These are phyloP conservation scores for Anoplopoma fimbria DNA, from an alignment of 2,113 vertebrate genomes.

Conservation along the genomic window DNA sequence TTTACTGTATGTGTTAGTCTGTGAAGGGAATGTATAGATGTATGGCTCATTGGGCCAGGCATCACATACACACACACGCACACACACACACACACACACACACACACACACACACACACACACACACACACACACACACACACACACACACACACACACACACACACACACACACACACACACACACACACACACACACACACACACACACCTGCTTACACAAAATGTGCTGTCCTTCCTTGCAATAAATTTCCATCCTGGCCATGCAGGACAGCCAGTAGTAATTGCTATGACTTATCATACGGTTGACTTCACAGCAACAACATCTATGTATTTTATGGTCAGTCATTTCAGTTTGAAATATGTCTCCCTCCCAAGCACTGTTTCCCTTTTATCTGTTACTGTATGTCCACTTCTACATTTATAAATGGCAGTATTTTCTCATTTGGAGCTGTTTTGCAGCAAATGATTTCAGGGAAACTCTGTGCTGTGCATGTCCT, in stretches of 20 bases:
- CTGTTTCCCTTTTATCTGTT: background rate
- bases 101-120: background rate
- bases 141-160: background rate
- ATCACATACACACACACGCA: background rate
- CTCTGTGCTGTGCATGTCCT: background rate
- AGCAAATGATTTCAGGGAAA: conserved; percentile 8
- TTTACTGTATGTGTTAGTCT: conserved; percentile 16
- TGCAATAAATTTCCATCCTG: background rate
- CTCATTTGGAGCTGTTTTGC: conserved; percentile 10
- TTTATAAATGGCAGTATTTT: conserved; percentile 1
- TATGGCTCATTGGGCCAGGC: background rate
- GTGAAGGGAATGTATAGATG: background rate
- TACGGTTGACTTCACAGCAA: conserved; percentile 14
- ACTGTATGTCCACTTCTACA: background rate
- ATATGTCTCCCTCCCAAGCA: background rate
- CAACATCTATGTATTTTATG: conserved; percentile 30
- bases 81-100: background rate
- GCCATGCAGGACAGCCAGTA: background rate
- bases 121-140: background rate
- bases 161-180: background rate
- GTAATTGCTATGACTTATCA: conserved; percentile 2
- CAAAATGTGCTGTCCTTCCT: background rate
- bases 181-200: no score
- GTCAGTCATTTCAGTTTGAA: conserved; percentile 8
- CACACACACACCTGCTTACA: background rate